Base-by-base conservation (phyloP, 2,797 vertebrate species). In the Bradypodion pumilum region DNA sequence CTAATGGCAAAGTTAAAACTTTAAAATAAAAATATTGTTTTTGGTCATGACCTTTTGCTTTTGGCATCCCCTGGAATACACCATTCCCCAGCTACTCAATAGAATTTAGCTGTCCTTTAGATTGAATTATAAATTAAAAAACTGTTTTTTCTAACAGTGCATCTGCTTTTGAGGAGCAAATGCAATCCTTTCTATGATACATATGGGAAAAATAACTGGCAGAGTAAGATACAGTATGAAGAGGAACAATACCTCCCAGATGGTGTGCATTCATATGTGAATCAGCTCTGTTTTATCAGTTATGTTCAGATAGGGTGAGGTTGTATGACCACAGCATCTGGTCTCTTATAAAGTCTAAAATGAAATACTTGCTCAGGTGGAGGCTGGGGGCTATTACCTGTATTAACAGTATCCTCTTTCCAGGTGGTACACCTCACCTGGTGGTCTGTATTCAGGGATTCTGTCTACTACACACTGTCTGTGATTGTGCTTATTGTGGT, bases 381-480 rank as follows among this genome's bases (percentile, higher is more conserved):
- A 74, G 46, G 4, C 21, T 19, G 32, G 9, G 74, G 25, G 5
- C 9, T 9, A 40, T 6, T 74, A 16, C 23, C 56, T 62, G 8
- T 25, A 49, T 13, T 75, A 62, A 81, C 35, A 49, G 37, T 81
- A 27, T 40, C 13, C 90, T 74, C 82, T 88, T 62, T 91, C 73
- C 93, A 99, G 99, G 98, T 99, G 92, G 98, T 99, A 83, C 90
- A 95, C 70, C 94, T 99, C 92, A 99, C 98, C 2, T 97, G 96
- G 96, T 99, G 98, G 98, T 96, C 98, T 0, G 97, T 99, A 88
- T 99, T 97, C 94, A 96, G 99, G 68, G 99, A 99, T 94, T 99
- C 99, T 23, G 93, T 96, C 86, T 99, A 98, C 95, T 99, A 99
- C 95, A 99, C 95, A 0, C 88, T 99, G 72, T 97, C 98, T 13